phyloP scores from a whole-genome alignment of 2,888 invertebrate genomes.

The Allolobophora icterica region DNA sequence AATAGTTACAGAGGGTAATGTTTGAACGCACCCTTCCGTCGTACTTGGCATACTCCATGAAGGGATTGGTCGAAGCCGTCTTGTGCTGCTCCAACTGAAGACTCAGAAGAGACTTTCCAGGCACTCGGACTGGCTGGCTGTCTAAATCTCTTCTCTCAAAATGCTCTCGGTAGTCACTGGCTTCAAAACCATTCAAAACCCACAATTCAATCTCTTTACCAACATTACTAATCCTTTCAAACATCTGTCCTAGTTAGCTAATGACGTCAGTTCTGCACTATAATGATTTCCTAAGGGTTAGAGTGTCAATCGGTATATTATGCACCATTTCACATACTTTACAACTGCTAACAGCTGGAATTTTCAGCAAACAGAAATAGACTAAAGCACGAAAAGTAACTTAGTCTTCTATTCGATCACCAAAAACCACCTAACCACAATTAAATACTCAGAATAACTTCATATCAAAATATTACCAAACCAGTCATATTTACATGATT shows the following conservation, averaged over 20 bases:
- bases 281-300: too few relatives aligned
- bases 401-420: background rate
- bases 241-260: background rate
- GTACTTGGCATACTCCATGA: conserved; percentile 86
- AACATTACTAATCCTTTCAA: background rate
- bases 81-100: conserved; percentile 80
- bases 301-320: too few relatives aligned
- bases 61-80: conserved; percentile 81
- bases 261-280: background rate
- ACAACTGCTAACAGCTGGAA: too few relatives aligned
- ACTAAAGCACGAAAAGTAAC: background rate
- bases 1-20: background rate
- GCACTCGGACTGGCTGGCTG: background rate
- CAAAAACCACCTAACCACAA: background rate
- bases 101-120: conserved; percentile 73
- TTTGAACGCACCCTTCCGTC: conserved; percentile 76
- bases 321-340: too few relatives aligned
- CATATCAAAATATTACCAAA: background rate
- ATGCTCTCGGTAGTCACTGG: conserved; percentile 71
- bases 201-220: background rate
- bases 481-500: background rate
- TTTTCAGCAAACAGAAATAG: too few relatives aligned
- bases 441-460: background rate
- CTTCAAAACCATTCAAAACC: conserved; percentile 51
- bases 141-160: conserved; percentile 63